Evolutionary conservation across 2,888 invertebrate genomes (phyloP), one percentile per base, ranked within the genome.

Genomic region (Saturnia japonica): DNA sequence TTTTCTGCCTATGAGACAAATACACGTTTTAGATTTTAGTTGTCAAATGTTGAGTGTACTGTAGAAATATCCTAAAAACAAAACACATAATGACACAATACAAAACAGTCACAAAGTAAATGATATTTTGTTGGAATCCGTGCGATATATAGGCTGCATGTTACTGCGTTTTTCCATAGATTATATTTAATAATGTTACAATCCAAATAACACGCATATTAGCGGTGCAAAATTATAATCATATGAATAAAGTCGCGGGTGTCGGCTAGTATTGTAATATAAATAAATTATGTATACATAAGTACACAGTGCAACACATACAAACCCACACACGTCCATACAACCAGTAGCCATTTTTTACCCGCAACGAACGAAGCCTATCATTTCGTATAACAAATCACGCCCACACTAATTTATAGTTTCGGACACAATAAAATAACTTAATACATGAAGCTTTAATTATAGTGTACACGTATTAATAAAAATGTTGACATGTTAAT

Each of bases 401-500:
- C 70, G 67, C 70, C 70, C 70, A 70, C 68, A 34, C 62, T 68
- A 64, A 68, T 68, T 51, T 68, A 71, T 40, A 64, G 67, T 54
- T 68, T n/a, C 40, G 40, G 25, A 40, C 45, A 64, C 71, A 68
- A 68, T 71, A 64, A 42, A 74, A 73, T 74, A 75, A 60, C 75
- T 76, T 72, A 72, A 75, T 73, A 74, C 70, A 74, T 74, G 74
- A 80, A 79, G 78, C 75, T 79, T 83, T 82, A 83, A 84, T 83
- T 85, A 83, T 82, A 83, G 79, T 78, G 80, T 79, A 60, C 57
- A 25, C 7, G 81, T 83, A 82, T 82, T 82, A 82, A 83, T 84
- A 81, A 82, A 45, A 84, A 82, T 71, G 82, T 74, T 82, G 84
- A 83, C 83, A 81, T 80, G 79, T 79, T 85, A 83, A 85, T 84